Conservation (phyloP, 2,888 invertebrate species). For the Zootermopsis nevadensis region DNA sequence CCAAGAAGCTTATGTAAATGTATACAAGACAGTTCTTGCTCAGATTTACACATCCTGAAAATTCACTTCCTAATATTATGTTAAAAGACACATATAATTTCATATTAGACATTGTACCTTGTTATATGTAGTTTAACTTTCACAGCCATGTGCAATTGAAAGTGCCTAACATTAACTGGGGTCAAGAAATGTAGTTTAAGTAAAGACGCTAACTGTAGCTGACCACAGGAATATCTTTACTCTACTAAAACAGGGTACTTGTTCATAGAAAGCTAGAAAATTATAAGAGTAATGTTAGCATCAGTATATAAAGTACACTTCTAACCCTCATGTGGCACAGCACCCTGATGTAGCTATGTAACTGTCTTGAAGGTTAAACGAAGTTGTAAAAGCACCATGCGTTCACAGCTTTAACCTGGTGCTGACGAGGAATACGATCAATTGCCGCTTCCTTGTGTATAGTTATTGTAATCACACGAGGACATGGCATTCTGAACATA, state of each 20-base stretch:
- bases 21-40: background rate
- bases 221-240: conserved; percentile 15
- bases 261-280: background rate
- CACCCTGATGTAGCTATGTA: background rate
- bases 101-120: background rate
- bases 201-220: background rate
- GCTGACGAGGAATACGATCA: conserved; percentile 2
- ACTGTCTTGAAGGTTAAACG: conserved; percentile 7
- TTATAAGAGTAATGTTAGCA: conserved; percentile 5
- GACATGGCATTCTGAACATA: conserved; percentile 10
- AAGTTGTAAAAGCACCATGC: conserved; percentile 19
- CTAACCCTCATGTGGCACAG: background rate
- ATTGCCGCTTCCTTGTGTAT: background rate
- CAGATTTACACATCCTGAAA: too few species aligned
- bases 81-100: background rate
- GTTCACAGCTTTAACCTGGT: conserved; percentile 10
- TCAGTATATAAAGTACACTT: conserved; percentile 8
- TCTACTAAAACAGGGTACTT: conserved; percentile 39
- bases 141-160: conserved; percentile 35
- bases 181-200: conserved; percentile 6
- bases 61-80: background rate
- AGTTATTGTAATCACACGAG: background rate
- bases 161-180: conserved; percentile 13
- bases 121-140: conserved; percentile 27
- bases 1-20: background rate